Percentiles rank a stretch among this genome's conserved stretches.
Evolutionary conservation across 2,888 invertebrate genomes (phyloP).

Genomic region (Lochmaea crataegi): DNA sequence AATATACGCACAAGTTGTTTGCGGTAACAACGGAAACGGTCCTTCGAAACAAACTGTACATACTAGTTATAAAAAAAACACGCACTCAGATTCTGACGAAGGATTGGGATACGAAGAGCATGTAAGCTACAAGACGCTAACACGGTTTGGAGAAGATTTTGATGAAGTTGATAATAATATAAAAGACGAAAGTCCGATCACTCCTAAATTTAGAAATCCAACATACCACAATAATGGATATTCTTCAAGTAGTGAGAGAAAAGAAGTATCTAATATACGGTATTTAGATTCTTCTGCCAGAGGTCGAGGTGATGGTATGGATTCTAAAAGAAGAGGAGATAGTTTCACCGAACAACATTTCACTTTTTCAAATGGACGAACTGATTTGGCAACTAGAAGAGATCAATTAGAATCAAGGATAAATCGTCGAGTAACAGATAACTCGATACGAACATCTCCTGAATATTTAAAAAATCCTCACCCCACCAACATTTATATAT

Average conservation of each 20-base stretch:
- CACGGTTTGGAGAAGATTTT: slow-evolving; percentile 66
- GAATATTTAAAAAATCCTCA: slow-evolving; percentile 56
- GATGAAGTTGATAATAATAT: slow-evolving; percentile 65
- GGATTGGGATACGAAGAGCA: slow-evolving; percentile 79
- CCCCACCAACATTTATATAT: slow-evolving; percentile 65
- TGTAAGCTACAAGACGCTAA: slow-evolving; percentile 61
- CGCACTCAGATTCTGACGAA: slow-evolving; percentile 82
- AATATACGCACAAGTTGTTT: slow-evolving; percentile 82
- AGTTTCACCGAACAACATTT: slow-evolving; percentile 61
- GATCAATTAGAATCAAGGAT: slow-evolving; percentile 82
- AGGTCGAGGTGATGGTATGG: slow-evolving; percentile 76
- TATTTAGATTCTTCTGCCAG: slow-evolving; percentile 67
- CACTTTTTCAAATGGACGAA: slow-evolving; percentile 59
- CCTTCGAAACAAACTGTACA: slow-evolving; percentile 68
- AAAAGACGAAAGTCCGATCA: slow-evolving; percentile 69
- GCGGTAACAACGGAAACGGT: slow-evolving; percentile 62
- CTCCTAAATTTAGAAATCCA: slow-evolving; percentile 72
- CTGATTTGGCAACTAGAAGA: slow-evolving; percentile 77
- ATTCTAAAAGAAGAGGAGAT: slow-evolving; percentile 69
- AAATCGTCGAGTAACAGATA: slow-evolving; percentile 69
- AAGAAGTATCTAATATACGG: slow-evolving; percentile 52
- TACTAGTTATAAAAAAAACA: slow-evolving; percentile 66
- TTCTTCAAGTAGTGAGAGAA: slow-evolving; percentile 68
- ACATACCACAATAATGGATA: slow-evolving; percentile 66
- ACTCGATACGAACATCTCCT: slow-evolving; percentile 61